These are phyloP conservation scores for Heliopora coerulea DNA, from an alignment of 92 coral and sea anemone species.

Conservation along the genomic window DNA sequence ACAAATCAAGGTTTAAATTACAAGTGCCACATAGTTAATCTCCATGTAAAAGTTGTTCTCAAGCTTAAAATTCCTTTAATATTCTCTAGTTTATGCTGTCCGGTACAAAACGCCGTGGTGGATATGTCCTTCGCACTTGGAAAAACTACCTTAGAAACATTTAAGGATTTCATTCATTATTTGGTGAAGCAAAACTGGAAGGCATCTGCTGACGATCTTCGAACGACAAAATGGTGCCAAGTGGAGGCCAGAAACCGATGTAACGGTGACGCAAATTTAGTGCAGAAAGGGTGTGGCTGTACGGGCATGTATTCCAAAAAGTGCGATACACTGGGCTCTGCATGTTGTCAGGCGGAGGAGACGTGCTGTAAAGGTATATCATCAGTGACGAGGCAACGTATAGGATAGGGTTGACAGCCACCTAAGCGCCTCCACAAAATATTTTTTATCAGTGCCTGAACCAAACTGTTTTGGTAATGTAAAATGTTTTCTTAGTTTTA, in stretches of 20 bases:
- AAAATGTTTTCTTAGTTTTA: too few relatives aligned
- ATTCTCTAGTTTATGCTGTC: conserved; percentile 62
- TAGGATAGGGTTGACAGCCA: too few relatives aligned
- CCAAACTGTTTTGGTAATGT: too few relatives aligned
- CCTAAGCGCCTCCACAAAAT: too few relatives aligned
- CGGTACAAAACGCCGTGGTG: conserved; percentile 75
- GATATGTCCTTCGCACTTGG: conserved; percentile 90
- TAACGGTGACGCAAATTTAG: conserved; percentile 60
- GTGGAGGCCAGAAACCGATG: conserved; percentile 59
- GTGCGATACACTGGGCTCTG: conserved; percentile 52
- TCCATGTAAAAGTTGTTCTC: too few relatives aligned
- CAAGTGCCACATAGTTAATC: too few relatives aligned
- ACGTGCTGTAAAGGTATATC: conserved; percentile 93
- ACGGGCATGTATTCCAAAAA: conserved; percentile 55
- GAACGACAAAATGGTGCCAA: conserved; percentile 77
- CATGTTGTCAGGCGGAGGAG: conserved; percentile 63
- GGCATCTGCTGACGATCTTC: conserved; percentile 74
- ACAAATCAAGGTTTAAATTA: too few relatives aligned
- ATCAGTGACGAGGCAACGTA: too few relatives aligned
- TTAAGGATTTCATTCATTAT: conserved; percentile 60
- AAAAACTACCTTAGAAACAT: conserved; percentile 51
- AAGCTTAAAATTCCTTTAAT: too few relatives aligned
- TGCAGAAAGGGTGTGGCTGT: conserved; percentile 75
- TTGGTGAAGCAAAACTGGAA: conserved; percentile 69
- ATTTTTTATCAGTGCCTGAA: too few relatives aligned